Evolutionary conservation across 2,797 vertebrate genomes (phyloP).

Genomic region (Typhlichthys subterraneus): DNA sequence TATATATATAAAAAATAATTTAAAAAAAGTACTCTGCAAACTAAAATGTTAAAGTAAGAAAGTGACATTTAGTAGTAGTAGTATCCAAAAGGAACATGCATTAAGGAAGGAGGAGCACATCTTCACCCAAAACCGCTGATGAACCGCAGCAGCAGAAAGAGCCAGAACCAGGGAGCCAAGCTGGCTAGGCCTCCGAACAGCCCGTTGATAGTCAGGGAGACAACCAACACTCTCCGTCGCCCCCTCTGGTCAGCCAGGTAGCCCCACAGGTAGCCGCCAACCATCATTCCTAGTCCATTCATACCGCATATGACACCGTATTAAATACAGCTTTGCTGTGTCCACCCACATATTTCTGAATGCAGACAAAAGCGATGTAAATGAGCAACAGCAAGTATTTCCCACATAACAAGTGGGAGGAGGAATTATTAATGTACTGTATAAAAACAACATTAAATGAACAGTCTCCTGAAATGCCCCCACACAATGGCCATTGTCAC

Average conservation of each 20-base stretch:
- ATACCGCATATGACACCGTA: background rate
- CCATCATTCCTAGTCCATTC: conserved; percentile 76
- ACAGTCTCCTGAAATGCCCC: too few species aligned
- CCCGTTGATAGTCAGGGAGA: conserved; percentile 77
- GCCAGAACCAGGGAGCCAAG: conserved; percentile 72
- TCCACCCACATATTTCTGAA: too few species aligned
- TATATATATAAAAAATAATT: background rate
- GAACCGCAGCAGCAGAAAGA: conserved; percentile 77
- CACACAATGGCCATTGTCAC: too few species aligned
- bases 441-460: too few species aligned
- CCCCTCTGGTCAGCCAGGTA: conserved; percentile 78
- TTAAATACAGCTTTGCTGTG: background rate
- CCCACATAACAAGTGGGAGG: too few species aligned
- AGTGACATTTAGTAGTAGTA: too few species aligned
- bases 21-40: too few species aligned
- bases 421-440: too few species aligned
- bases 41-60: too few species aligned
- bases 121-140: conserved; percentile 79
- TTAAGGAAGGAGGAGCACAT: background rate
- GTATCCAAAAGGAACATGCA: background rate
- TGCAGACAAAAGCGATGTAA: too few species aligned
- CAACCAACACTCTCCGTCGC: conserved; percentile 67
- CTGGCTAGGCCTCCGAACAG: conserved; percentile 75
- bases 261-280: conserved; percentile 81
- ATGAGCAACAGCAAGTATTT: too few species aligned